phyloP scores from a whole-genome alignment of 2,113 vertebrate species.

The Pituophis catenifer region DNA sequence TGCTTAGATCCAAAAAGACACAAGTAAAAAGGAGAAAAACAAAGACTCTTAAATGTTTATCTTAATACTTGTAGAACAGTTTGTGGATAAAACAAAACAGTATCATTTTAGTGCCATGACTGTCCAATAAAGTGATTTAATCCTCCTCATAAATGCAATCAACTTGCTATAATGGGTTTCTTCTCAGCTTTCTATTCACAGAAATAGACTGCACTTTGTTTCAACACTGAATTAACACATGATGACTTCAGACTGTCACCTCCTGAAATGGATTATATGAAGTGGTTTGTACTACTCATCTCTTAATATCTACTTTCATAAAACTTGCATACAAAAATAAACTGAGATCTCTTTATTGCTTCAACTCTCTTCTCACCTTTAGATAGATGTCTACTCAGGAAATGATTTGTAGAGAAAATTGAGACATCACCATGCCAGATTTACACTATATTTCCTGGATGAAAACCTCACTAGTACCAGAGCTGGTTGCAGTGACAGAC shows the following conservation, averaged over 20 bases:
- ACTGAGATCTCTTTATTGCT: not conserved
- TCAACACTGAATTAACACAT: not conserved
- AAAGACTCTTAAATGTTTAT: not conserved
- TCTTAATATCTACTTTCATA: not conserved
- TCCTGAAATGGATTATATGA: not conserved
- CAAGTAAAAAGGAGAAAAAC: not conserved
- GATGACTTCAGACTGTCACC: not conserved
- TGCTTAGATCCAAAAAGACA: not conserved
- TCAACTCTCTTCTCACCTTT: not conserved
- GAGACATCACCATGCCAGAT: slow-evolving; percentile 23
- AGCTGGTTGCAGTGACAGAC: not conserved
- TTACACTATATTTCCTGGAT: not conserved
- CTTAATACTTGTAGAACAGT: not conserved
- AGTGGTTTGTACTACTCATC: not conserved
- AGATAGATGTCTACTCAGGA: not conserved
- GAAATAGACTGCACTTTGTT: not conserved
- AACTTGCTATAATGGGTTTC: not conserved
- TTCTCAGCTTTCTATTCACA: not conserved
- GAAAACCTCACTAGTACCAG: not conserved
- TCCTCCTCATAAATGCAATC: not conserved
- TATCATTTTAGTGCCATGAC: not conserved
- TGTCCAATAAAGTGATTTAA: not conserved
- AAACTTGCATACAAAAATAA: not conserved
- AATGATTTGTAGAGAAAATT: not conserved
- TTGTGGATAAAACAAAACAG: not conserved